Conservation (phyloP, 2,888 invertebrate genomes). For the Hofmannophila pseudospretella region DNA sequence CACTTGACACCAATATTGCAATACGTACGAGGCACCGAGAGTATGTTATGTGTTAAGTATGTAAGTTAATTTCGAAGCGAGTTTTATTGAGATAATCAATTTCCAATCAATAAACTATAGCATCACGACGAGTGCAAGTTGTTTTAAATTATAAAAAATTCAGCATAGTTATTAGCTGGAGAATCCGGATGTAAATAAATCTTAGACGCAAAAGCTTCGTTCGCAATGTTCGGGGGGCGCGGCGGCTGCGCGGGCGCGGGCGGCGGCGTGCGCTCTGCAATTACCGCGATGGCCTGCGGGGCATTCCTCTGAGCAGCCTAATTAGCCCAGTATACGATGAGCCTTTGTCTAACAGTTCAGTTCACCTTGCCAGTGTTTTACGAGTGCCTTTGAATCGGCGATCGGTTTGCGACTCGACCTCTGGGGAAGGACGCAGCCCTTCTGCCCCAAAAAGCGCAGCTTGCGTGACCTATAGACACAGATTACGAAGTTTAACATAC, state of each 20-base stretch:
- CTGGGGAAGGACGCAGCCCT: conserved; percentile 48
- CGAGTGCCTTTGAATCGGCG: conserved; percentile 12
- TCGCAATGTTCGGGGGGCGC: conserved; percentile 30
- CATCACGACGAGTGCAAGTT: not conserved
- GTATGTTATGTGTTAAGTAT: not conserved
- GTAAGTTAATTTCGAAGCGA: not conserved
- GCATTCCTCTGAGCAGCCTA: conserved; percentile 61
- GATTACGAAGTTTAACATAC: conserved; percentile 9
- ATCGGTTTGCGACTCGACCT: conserved; percentile 34
- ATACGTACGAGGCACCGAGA: conserved; percentile 4
- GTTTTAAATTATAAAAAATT: conserved; percentile 8
- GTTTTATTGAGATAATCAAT: conserved; percentile 7
- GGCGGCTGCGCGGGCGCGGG: conserved; percentile 26
- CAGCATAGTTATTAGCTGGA: conserved; percentile 17
- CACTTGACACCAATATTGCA: conserved; percentile 12
- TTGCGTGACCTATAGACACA: conserved; percentile 28
- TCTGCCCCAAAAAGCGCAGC: conserved; percentile 30
- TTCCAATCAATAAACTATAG: conserved; percentile 5
- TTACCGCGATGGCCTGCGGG: conserved; percentile 56
- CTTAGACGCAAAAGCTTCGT: conserved; percentile 46
- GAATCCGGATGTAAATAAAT: conserved; percentile 72
- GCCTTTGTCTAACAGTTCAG: conserved; percentile 66
- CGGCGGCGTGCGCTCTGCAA: conserved; percentile 46
- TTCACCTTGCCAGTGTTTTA: conserved; percentile 65
- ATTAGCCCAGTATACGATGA: conserved; percentile 62